Evolutionary conservation across 2,888 invertebrate species (phyloP), one percentile per base, ranked within the genome.

Genomic region (Eurois occulta): DNA sequence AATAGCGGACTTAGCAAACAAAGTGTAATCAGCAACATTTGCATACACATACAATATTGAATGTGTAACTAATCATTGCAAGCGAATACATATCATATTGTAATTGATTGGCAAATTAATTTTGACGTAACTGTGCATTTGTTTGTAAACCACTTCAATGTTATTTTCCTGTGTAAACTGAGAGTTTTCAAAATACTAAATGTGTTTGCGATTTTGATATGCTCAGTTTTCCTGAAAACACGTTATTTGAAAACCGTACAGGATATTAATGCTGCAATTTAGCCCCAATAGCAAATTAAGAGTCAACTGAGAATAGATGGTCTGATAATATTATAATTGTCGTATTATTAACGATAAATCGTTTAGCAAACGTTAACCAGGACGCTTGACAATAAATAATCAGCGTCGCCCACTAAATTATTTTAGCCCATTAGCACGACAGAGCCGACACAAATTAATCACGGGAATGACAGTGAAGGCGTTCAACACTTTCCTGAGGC

Each of bases 351-450:
- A 91, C 91, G 91, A 92, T 92, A 93, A 93, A 92, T 92, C 91
- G 90, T 92, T 91, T 93, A 92, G 92, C 90, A 90, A 90, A 90
- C 91, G 90, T 83, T 89, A 89, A 89, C 87, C 85, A 88, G 88
- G 89, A 88, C 90, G 90, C 87, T 90, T 90, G 91, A 94, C 93
- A 92, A 95, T 95, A 95, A 95, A 95, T 95, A 94, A 95, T 92
- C 93, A 91, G 90, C 90, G 93, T 91, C 94, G 93, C 94, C 95
- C 93, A 95, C 94, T 95, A 95, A 96, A 96, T 96, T 94, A 96
- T 96, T 96, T 96, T 93, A 95, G 94, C 93, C 95, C 95, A 95
- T 96, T 96, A 95, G 90, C 93, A 91, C 93, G 95, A 95, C 95
- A 93, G 93, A 87, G 90, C 92, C 93, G 95, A 95, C 95, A 93